Evolutionary conservation across 2,113 vertebrate genomes (phyloP), one percentile per base, ranked within the genome.

Genomic region (Malurus cyaneus): DNA sequence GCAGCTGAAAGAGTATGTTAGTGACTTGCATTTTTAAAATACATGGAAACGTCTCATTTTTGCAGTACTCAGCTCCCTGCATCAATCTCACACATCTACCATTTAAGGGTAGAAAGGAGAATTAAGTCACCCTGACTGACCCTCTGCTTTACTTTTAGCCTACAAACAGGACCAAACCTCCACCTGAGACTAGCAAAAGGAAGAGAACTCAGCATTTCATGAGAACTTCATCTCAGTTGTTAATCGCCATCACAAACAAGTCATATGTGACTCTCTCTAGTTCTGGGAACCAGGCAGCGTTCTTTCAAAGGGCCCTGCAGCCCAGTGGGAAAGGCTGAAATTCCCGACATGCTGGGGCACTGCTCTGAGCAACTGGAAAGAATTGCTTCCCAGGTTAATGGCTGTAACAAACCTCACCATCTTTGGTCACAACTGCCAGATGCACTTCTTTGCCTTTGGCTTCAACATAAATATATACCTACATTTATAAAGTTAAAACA

Each of bases 381-480:
- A 86, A 90, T 21, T 80, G 47, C 81, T 86, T 86, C 77, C 32
- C 47, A 70, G 54, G 54, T 83, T 83, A 82, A 77, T 1, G 50
- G 59, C 83, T 70, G 50, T n/a, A 91, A 89, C 59, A 96, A 96
- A 91, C 69, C 42, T 91, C 84, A 84, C 80, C 92, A 95, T 94
- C 89, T 96, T 93, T 94, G 89, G 93, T 87, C 73, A 87, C 46
- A 66, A 73, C 41, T 59, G 44, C 39, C 39, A 92, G 67, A 18
- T 61, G 54, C 8, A 57, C 17, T 86, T 73, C 71, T 89, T 84
- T 62, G 56, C 72, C 69, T 91, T 54, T 70, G 72, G 84, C 80
- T 92, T 93, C 78, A 94, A 84, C 65, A 65, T 91, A 91, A 95
- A 95, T 85, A 81, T 56, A 91, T 71, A 96, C 41, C 50, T 85